Evolutionary conservation across 2,888 invertebrate genomes (phyloP), one percentile per base, ranked within the genome.

Genomic region (Brenthis ino): DNA sequence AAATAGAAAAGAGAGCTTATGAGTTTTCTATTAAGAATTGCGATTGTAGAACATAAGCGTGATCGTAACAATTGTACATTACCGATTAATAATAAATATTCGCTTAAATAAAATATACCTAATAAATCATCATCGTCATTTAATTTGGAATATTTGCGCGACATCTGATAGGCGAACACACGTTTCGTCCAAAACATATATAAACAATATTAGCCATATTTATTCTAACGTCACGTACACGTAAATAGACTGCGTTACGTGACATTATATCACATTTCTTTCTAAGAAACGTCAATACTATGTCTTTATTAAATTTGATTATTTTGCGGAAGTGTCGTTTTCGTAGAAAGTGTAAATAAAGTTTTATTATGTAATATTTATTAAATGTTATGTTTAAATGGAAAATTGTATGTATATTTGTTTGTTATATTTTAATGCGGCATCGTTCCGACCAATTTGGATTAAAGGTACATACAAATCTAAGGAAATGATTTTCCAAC

Each of bases 231-330:
- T 65, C 70, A 70, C 73, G 72, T 72, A 53, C 48, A 48, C 28
- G 68, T 68, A 68, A 71, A 71, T 65, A 71, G 47, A 12, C 14
- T 28, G 1, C n/a, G 13, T 63, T 69, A 71, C 71, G 71, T 71
- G 71, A 71, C 61, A 61, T 53, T 61, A 65, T 61, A 68, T 43
- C 43, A 63, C 24, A 48, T 64, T 24, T 63, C 48, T 63, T 71
- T 68, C 68, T 57, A 16, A 24, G 71, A 71, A 43, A 68, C 28
- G 58, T 50, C 50, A 16, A n/a, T 56, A 48, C 57, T 54, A 68
- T 51, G 43, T 64, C 53, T 56, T 51, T 11, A 47, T 13, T 47
- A 51, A 47, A 16, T 53, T n/a, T 57, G 47, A 16, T 61, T 58
- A 54, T 16, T 60, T 60, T 60, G 51, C 60, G 66, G 66, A 66